Evolutionary conservation across 1,140 invertebrate species (phyloP), one percentile per base, ranked within the genome.

Genomic region (Cardiocondyla obscurior): DNA sequence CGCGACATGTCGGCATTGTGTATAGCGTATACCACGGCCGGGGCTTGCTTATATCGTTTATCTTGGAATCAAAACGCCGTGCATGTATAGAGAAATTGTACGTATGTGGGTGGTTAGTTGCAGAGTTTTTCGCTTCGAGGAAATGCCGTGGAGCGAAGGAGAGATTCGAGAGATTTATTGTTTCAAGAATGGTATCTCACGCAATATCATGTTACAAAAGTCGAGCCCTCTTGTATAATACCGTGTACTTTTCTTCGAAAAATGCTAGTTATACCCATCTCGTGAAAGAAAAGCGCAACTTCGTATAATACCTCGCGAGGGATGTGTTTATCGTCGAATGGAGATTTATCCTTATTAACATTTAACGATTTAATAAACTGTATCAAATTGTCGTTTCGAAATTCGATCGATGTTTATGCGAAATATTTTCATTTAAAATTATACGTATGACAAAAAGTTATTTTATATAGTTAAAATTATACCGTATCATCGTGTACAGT

Each of bases 1-100:
- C 69, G 74, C 62, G 62, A 60, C 67, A 44, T 62, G 33, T 30
- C 55, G 14, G 49, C 33, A 70, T 82, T 85, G 69, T 49, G n/a
- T n/a, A n/a, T n/a, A n/a, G n/a, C 10, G 76, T 81, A 46, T 58
- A 86, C 67, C 28, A 55, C 30, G 49, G 28, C 25, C 67, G 19
- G 60, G 58, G 39, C 67, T 82, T 58, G 69, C 46, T 60, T 85
- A 85, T 82, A 86, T 83, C 84, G 82, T 86, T 86, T 86, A 77
- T 60, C 79, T 58, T 49, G 57, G 53, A 83, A 86, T 86, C 85
- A 81, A 83, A 85, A 44, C 53, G 33, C 51, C 55, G 46, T 51
- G 64, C 53, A 85, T 57, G 70, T 69, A 85, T 60, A 55, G 60
- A 72, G 85, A 70, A n/a, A 83, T 85, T 69, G 81, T 49, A 49